Base-by-base conservation (phyloP, 2,113 vertebrate species). In the Alexandromys fortis region DNA sequence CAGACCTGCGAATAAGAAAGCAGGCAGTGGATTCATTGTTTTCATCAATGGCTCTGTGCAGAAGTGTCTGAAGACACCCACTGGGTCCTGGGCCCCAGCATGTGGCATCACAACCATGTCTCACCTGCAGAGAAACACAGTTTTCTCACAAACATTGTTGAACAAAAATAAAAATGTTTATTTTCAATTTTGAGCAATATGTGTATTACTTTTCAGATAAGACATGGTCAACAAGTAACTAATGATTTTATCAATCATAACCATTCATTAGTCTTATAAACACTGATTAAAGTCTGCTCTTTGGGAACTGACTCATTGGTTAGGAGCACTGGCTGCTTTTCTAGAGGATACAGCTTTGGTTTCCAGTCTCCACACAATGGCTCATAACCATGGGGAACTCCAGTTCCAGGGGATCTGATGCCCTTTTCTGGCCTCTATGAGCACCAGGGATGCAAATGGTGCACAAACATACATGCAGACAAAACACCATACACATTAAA, bases 1-100 rank as follows among this genome's bases (percentile, higher is more conserved):
- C 98, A 89, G 73, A 99, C 99, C 99, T 99, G 98, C 99, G 99
- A 94, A 99, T 99, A 83, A 99, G 99, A 97, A 99, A 99, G 98
- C 99, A 99, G 19, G 99, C 98, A 0, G 98, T 98, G 85, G 99
- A 97, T 95, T 99, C 99, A 12, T 98, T 99, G 97, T 99, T 99
- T 96, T 99, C 99, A 92, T 99, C 99, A 28, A 99, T 99, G 89
- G 99, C 99, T 98, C 99, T 98, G 81, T 99, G 99, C 70, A 99
- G 98, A 75, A 99, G 99, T 0, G 99, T 99, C 98, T 99, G 99
- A 63, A 99, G 98, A 97, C 99, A 99, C 81, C 99, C 99, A 28
- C 99, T 98, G 1, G 99, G 99, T 24, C 99, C 99, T 2, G 98
- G 86, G 42, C 98, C 99, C 99, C 99, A 99, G 75, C 99, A 99